phyloP scores from a whole-genome alignment of 2,113 vertebrate genomes.

The Loxodonta africana region DNA sequence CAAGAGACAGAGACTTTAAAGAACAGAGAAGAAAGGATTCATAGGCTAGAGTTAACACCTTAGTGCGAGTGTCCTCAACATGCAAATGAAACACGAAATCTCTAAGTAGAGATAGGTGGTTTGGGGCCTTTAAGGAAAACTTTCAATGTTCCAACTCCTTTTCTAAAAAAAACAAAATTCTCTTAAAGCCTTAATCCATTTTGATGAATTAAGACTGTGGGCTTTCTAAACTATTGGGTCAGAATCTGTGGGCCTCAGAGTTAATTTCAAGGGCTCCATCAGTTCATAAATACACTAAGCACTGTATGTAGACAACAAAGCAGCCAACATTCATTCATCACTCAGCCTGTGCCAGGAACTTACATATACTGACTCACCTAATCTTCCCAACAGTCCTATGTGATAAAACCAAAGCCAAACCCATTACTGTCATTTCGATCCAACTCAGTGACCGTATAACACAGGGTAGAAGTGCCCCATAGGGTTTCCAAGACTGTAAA shows the following conservation, averaged over 20 bases:
- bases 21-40: conserved; percentile 1
- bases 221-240: background rate
- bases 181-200: background rate
- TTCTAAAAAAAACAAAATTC: background rate
- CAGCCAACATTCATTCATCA: background rate
- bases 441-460: no score
- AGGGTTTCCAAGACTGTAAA: no score
- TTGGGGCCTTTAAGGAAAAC: background rate
- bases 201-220: background rate
- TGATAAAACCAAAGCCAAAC: no score
- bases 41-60: background rate
- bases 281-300: background rate
- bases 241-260: background rate
- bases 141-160: background rate
- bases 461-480: no score
- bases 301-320: background rate
- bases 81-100: conserved; percentile 20
- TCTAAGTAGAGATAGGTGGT: background rate
- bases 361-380: background rate
- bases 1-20: conserved; percentile 25
- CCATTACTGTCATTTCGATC: no score
- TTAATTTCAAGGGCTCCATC: conserved; percentile 16
- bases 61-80: background rate
- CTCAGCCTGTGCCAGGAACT: background rate
- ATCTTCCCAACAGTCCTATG: background rate